These are phyloP conservation scores for Euura saliciscinereae DNA, from an alignment of 1,140 invertebrate genomes.

Conservation along the genomic window DNA sequence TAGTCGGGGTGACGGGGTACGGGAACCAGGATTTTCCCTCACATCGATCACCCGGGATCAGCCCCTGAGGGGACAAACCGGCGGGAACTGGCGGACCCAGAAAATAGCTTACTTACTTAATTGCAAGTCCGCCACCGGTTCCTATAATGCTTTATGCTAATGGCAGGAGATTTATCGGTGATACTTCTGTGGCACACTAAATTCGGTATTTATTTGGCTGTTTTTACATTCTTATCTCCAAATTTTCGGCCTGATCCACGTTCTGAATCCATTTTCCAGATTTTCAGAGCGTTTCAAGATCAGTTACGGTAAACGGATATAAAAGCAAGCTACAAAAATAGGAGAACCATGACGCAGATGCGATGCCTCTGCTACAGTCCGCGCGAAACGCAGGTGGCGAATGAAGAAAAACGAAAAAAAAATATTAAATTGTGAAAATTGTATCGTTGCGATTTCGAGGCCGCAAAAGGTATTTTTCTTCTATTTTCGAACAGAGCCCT, in stretches of 20 bases:
- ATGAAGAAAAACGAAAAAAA: background rate
- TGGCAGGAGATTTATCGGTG: constrained; percentile 35
- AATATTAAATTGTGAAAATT: background rate
- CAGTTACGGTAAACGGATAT: constrained; percentile 16
- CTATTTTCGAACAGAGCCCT: too few species aligned
- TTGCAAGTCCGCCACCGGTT: constrained; percentile 31
- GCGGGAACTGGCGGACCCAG: constrained; percentile 26
- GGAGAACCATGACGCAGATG: constrained; percentile 10
- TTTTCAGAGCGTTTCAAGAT: background rate
- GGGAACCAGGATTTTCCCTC: constrained; percentile 20
- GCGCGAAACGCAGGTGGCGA: background rate
- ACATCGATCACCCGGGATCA: constrained; percentile 42
- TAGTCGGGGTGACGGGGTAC: background rate
- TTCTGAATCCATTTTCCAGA: background rate
- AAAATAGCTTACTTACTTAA: constrained; percentile 41
- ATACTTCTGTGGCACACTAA: background rate
- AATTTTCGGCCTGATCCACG: constrained; percentile 1
- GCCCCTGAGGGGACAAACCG: constrained; percentile 28
- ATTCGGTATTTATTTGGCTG: background rate
- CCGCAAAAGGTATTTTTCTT: background rate
- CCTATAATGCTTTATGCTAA: constrained; percentile 46
- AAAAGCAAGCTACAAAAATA: constrained; percentile 3
- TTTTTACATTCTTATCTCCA: too few species aligned
- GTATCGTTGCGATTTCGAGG: background rate
- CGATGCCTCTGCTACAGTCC: background rate